phyloP scores from a whole-genome alignment of 30 jellyfish, hydroid and myxozoan genomes.

The Cassiopea xamachana region DNA sequence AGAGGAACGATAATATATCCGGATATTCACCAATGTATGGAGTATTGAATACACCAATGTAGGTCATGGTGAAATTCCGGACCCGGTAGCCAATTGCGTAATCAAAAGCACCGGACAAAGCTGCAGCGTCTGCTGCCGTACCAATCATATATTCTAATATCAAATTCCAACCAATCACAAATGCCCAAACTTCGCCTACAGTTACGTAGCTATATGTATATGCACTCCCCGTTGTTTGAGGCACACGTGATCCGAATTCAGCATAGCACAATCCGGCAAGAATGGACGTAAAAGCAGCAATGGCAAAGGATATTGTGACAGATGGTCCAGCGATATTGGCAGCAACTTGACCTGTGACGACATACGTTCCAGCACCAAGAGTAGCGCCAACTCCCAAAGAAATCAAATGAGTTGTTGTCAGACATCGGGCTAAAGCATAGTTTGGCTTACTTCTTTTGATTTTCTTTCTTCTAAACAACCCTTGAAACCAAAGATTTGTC shows the following conservation, averaged over 20 bases:
- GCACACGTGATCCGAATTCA: constrained; percentile 99
- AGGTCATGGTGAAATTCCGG: constrained; percentile 79
- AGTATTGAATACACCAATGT: constrained; percentile 87
- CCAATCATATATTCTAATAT: constrained; percentile 99
- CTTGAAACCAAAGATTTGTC: constrained; percentile 80
- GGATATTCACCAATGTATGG: constrained; percentile 97
- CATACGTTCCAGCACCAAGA: constrained; percentile 99
- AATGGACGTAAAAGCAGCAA: constrained; percentile 98
- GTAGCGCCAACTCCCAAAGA: constrained; percentile 99
- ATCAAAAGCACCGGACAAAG: constrained; percentile 96
- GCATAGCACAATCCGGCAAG: constrained; percentile 98
- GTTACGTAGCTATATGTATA: constrained; percentile 99
- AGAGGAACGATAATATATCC: constrained; percentile 87
- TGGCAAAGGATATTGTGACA: constrained; percentile 92
- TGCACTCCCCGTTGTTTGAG: constrained; percentile 99
- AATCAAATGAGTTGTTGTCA: constrained; percentile 88
- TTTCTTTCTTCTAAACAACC: constrained; percentile 85
- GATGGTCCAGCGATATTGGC: constrained; percentile 99
- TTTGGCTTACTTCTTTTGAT: constrained; percentile 27
- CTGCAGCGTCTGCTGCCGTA: constrained; percentile 99
- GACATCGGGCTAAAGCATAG: constrained; percentile 85
- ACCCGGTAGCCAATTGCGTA: constrained; percentile 96
- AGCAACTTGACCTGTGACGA: constrained; percentile 99
- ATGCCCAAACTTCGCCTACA: constrained; percentile 99
- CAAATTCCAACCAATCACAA: constrained; percentile 99